These are phyloP conservation scores for Drosophila nikananu DNA, from an alignment of 1,140 invertebrate genomes.

Conservation along the genomic window DNA sequence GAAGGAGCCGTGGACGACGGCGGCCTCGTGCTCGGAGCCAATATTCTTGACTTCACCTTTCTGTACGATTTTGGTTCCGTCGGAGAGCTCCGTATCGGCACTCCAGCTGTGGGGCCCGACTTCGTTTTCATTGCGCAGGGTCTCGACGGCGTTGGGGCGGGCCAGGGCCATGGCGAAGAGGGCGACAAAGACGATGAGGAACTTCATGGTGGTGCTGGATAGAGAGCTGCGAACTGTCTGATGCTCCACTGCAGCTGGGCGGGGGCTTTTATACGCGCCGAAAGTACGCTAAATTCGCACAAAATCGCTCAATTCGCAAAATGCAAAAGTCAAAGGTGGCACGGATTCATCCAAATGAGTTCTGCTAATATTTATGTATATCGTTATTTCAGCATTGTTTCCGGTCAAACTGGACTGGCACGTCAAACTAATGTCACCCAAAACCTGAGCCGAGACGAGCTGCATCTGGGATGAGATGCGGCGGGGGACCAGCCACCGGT, in stretches of 20 bases:
- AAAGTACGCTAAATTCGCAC: not conserved
- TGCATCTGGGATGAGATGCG: conserved; percentile 1
- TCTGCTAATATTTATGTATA: conserved; percentile 48
- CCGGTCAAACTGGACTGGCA: conserved; percentile 46
- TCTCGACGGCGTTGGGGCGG: conserved; percentile 18
- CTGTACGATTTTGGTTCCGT: conserved; percentile 87
- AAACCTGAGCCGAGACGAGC: conserved; percentile 1
- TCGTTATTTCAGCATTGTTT: conserved; percentile 49
- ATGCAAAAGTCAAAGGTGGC: conserved; percentile 57
- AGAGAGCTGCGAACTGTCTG: conserved; percentile 50
- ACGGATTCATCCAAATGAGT: conserved; percentile 22
- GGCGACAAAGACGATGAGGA: conserved; percentile 63
- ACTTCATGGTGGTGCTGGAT: conserved; percentile 67
- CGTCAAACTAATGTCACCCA: conserved; percentile 40
- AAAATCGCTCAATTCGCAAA: not conserved
- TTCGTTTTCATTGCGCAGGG: conserved; percentile 6
- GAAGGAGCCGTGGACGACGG: conserved; percentile 55
- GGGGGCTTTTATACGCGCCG: conserved; percentile 43
- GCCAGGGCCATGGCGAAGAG: conserved; percentile 60
- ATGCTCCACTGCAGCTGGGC: conserved; percentile 51
- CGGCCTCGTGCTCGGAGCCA: conserved; percentile 58
- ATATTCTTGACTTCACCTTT: not conserved
- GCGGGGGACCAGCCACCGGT: conserved; percentile 14
- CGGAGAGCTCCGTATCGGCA: conserved; percentile 85
- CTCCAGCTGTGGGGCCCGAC: conserved; percentile 22